Percentiles rank a stretch among this genome's conserved stretches.
These are phyloP conservation scores for Lasioglossum oenotherae DNA, from an alignment of 2,888 invertebrate species.

Conservation along the genomic window DNA sequence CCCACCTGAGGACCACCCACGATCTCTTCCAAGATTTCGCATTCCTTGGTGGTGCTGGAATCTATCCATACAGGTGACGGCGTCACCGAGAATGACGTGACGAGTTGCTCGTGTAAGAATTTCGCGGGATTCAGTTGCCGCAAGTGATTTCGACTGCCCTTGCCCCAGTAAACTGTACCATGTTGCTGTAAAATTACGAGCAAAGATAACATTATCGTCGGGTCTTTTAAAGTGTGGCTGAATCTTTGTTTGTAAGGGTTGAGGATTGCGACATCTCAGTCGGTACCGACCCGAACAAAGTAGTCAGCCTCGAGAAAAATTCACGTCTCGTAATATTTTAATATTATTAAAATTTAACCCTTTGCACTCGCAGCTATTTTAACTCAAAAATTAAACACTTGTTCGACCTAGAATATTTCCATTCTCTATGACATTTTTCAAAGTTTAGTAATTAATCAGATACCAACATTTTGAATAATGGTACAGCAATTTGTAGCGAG, in stretches of 20 bases:
- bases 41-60: slow-evolving; percentile 91
- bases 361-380: too few relatives aligned
- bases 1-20: slow-evolving; percentile 91
- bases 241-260: slow-evolving; percentile 22
- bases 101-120: slow-evolving; percentile 93
- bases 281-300: neutral
- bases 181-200: slow-evolving; percentile 91
- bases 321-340: neutral
- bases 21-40: slow-evolving; percentile 91
- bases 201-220: slow-evolving; percentile 55
- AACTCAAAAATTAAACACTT: too few relatives aligned
- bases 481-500: too few relatives aligned
- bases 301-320: neutral
- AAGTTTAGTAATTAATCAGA: too few relatives aligned
- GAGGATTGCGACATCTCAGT: slow-evolving; percentile 17
- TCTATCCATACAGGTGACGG: slow-evolving; percentile 99
- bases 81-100: slow-evolving; percentile 90
- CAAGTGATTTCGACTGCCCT: slow-evolving; percentile 89
- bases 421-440: too few relatives aligned
- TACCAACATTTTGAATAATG: too few relatives aligned
- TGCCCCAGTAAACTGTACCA: slow-evolving; percentile 98
- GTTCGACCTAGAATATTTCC: too few relatives aligned
- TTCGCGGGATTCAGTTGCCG: slow-evolving; percentile 89
- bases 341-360: neutral
- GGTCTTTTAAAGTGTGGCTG: neutral